Base-by-base conservation (phyloP, 2,888 invertebrate species). In the Cyaniris semiargus region DNA sequence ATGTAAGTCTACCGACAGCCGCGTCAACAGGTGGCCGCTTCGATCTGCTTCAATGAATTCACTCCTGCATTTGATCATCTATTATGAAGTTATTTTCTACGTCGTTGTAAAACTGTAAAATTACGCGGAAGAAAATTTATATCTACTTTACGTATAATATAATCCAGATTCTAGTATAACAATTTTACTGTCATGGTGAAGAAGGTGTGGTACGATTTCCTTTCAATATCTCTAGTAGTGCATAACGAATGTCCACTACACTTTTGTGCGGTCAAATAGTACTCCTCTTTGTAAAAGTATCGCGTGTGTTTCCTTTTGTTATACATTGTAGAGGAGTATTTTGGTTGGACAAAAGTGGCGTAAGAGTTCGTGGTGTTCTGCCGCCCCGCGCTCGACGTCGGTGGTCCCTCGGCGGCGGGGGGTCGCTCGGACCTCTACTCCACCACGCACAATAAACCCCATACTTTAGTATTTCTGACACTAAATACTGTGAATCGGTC, bases 371-470 rank as follows among this genome's bases (percentile, higher is more conserved):
- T 66, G 66, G 15, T 31, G 66, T 66, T 66, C 60, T 66, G 66
- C n/a, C n/a, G n/a, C n/a, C n/a, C n/a, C 66, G 60, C 15, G 60
- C 74, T 56, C 79, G 48, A 58, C 80, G 79, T 76, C 79, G 80
- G 80, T 80, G 80, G 80, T 80, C 80, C 75, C 13, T 4, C 77
- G 18, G 7, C 77, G 70, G 27, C 79, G 80, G 80, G 80, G 75
- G 79, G 79, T 80, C 80, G 48, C 44, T 15, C 76, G 78, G 75
- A 66, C 78, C 76, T 76, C 78, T 76, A 58, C 34, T 27, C 38
- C 60, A 72, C 75, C 58, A 60, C 13, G 76, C 78, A 70, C 78
- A 78, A 79, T 79, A 78, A 79, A 71, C 76, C 60, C 48, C 44
- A 44, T 44, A 44, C 76, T 70, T 75, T 70, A 66, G 27, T 66